Evolutionary conservation across 1,140 invertebrate species (phyloP).

Genomic region (Zaprionus africanus): DNA sequence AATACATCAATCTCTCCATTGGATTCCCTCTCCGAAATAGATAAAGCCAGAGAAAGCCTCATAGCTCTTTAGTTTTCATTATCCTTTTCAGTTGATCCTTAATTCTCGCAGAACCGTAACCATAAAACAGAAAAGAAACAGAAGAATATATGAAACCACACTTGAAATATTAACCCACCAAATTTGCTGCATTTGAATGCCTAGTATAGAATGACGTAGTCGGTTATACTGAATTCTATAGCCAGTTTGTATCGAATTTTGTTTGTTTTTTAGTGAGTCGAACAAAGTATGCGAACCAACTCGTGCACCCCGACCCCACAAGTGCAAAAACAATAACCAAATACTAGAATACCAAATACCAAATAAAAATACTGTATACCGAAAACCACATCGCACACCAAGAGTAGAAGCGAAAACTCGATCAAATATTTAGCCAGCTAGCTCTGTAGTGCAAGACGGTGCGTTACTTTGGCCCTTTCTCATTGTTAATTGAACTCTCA

Average conservation of each 20-base stretch:
- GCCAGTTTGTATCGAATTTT: slow-evolving; percentile 83
- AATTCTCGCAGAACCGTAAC: slow-evolving; percentile 26
- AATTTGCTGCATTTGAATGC: slow-evolving; percentile 77
- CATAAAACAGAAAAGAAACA: slow-evolving; percentile 35
- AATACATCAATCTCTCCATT: slow-evolving; percentile 19
- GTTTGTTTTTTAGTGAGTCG: slow-evolving; percentile 84
- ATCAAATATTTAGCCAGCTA: slow-evolving; percentile 54
- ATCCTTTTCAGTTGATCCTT: slow-evolving; percentile 14
- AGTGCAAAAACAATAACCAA: slow-evolving; percentile 37
- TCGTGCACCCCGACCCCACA: slow-evolving; percentile 59
- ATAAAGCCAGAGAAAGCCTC: background rate
- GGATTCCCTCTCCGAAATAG: slow-evolving; percentile 4
- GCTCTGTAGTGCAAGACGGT: slow-evolving; percentile 50
- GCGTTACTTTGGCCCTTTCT: slow-evolving; percentile 47
- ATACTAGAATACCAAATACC: slow-evolving; percentile 43
- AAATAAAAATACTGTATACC: slow-evolving; percentile 38
- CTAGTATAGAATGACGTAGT: slow-evolving; percentile 72
- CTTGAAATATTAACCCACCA: slow-evolving; percentile 77
- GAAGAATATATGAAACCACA: slow-evolving; percentile 30
- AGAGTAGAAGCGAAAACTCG: slow-evolving; percentile 33
- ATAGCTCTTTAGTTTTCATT: slow-evolving; percentile 5
- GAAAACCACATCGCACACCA: slow-evolving; percentile 51
- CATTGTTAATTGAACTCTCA: slow-evolving; percentile 45
- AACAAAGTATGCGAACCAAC: slow-evolving; percentile 83
- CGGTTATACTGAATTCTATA: slow-evolving; percentile 72